A percentile compares a stretch with the other conserved stretches of the same genome.
Evolutionary conservation across 2,797 vertebrate species (phyloP).

Genomic region (Lutjanus campechanus): DNA sequence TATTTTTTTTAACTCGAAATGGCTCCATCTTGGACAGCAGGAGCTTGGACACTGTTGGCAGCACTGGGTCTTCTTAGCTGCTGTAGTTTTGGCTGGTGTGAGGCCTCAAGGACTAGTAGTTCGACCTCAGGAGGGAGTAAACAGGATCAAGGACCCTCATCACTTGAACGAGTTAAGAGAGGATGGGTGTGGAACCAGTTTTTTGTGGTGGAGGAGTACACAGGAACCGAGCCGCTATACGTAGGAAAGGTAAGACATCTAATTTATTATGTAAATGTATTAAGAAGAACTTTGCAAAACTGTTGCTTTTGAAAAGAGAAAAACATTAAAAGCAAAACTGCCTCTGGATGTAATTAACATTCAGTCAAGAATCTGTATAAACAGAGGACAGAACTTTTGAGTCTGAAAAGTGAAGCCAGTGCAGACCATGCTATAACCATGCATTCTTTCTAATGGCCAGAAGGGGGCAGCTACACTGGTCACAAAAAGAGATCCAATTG

Average conservation of each 20-base stretch:
- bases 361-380: background rate
- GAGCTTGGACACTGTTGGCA: conserved; percentile 70
- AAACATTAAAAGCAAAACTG: background rate
- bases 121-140: conserved; percentile 52
- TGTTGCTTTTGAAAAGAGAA: background rate
- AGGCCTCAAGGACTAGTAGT: conserved; percentile 83
- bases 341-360: background rate
- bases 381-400: too few species aligned
- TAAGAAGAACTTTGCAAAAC: conserved; percentile 1
- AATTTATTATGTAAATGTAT: background rate
- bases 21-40: conserved; percentile 75
- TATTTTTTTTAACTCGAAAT: conserved; percentile 66
- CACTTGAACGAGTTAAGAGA: conserved; percentile 92
- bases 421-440: too few species aligned
- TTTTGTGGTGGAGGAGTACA: conserved; percentile 99
- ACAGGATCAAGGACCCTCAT: conserved; percentile 79
- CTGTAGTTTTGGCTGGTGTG: conserved; percentile 72
- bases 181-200: conserved; percentile 99
- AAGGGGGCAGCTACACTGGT: too few species aligned
- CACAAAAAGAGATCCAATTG: too few species aligned
- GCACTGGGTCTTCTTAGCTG: conserved; percentile 76
- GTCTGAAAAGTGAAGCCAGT: too few species aligned
- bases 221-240: conserved; percentile 96
- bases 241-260: conserved; percentile 94
- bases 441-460: too few species aligned